Evolutionary conservation across 2,888 invertebrate genomes (phyloP), one percentile per base, ranked within the genome.

Genomic region (Scelioninae gen. 2): DNA sequence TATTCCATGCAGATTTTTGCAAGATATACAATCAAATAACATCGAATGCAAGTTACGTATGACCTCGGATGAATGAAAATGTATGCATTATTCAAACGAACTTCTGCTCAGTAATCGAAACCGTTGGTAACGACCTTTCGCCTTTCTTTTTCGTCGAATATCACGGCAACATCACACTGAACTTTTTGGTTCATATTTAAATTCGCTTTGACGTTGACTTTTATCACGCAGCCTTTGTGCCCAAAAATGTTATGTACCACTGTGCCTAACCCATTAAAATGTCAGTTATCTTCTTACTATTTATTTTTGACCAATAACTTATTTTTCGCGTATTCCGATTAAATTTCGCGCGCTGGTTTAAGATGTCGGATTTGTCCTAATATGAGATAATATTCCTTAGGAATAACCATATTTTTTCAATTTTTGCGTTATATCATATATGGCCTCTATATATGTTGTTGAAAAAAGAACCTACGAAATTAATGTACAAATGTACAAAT

Each of bases 71-170:
- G 71, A 60, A 65, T 71, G 28, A 64, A 63, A 71, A 58, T 65
- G 58, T 45, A 72, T 60, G 60, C 67, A 65, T 72, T 67, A 72
- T 67, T 72, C 60, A 65, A 61, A 60, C 39, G 37, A 60, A 65
- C 53, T 65, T 60, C 60, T 60, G 58, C 50, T 65, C 58, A 53
- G 60, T 48, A 65, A 65, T 65, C 53, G 60, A 65, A 65, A 65
- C 60, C 53, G 50, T 43, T 52, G 37, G 58, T 52, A 63, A 55
- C 53, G 53, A 63, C 57, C 43, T 57, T 52, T 46, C 37, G 18
- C 60, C 53, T 61, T 67, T 57, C 55, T 65, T 37, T 52, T 45
- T 61, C 50, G 45, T 53, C 53, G 61, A 45, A 52, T 52, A 68
- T 58, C 67, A 60, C 11, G 15, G 46, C 41, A 68, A 60, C 43